Evolutionary conservation across 2,888 invertebrate species (phyloP), one percentile per base, ranked within the genome.

Genomic region (Zootermopsis nevadensis): DNA sequence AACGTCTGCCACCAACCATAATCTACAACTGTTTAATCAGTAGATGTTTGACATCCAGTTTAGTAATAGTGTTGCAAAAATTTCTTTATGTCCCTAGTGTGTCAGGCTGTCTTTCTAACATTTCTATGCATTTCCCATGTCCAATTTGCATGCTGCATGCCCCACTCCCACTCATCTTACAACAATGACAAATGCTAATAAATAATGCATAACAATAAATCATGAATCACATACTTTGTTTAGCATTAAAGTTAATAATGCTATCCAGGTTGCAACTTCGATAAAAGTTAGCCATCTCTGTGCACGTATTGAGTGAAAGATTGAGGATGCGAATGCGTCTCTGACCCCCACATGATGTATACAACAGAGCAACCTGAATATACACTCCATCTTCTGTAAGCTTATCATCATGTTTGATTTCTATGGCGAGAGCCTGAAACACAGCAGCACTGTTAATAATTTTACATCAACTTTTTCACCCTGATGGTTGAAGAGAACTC

Each of bases 371-470:
- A 33, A 91, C 85, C 91, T 99, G 99, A 48, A 99, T 92, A 89
- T 95, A 98, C 19, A 99, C 97, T 22, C 97, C 97, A 86, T 98
- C 98, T 86, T 97, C 97, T 0, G 95, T 94, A 53, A 99, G 90
- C 89, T 99, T 99, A 91, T 99, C 99, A 89, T 99, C 99, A 90
- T 99, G 99, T 88, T 99, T 99, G 81, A 99, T 94, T 91, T 99
- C 99, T 77, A 99, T 94, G 82, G 95, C 96, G 72, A 99, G 92
- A 0, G 96, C 95, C 89, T 91, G 84, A 4, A 85, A 85, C 33
- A 60, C 6, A 60, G 15, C 2, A 19, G 48, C 19, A 48, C 19
- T 48, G 6, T 42, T 42, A 12, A 42, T 42, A 42, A 42, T 42
- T 42, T 42, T 42, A 42, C 42, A 19, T 4, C 19, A 48, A 48